Evolutionary conservation across 1,140 invertebrate species (phyloP).

Genomic region (Ylistrum balloti): DNA sequence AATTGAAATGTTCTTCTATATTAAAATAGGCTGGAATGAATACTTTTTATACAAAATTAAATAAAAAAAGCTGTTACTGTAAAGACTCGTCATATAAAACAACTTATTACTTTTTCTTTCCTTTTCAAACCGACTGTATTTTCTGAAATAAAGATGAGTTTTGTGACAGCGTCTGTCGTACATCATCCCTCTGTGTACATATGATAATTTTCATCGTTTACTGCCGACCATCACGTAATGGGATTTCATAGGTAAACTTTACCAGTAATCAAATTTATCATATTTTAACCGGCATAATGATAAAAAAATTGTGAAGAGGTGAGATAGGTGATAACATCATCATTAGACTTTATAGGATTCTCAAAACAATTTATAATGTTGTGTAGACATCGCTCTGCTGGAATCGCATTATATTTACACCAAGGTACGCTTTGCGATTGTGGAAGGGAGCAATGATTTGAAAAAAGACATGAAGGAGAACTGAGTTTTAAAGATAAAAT

Average conservation of each 20-base stretch:
- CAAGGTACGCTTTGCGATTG: not conserved
- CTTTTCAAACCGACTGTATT: not conserved
- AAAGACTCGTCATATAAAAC: not conserved
- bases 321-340: not conserved
- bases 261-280: constrained; percentile 40
- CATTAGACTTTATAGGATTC: not conserved
- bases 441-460: not conserved
- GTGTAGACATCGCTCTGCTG: not conserved
- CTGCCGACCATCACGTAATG: not conserved
- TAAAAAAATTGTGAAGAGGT: not conserved
- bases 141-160: not conserved
- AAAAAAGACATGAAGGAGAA: not conserved
- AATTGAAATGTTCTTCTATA: not conserved
- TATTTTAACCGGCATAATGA: constrained; percentile 26
- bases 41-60: not conserved
- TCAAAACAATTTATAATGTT: constrained; percentile 13
- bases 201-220: not conserved
- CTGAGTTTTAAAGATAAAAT: not conserved
- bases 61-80: no score
- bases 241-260: not conserved
- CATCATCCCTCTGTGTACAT: not conserved
- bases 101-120: not conserved
- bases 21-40: not conserved
- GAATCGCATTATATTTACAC: not conserved
- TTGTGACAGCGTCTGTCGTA: not conserved